Evolutionary conservation across 1,140 invertebrate genomes (phyloP), one percentile per base, ranked within the genome.

Genomic region (Ceratina calcarata): DNA sequence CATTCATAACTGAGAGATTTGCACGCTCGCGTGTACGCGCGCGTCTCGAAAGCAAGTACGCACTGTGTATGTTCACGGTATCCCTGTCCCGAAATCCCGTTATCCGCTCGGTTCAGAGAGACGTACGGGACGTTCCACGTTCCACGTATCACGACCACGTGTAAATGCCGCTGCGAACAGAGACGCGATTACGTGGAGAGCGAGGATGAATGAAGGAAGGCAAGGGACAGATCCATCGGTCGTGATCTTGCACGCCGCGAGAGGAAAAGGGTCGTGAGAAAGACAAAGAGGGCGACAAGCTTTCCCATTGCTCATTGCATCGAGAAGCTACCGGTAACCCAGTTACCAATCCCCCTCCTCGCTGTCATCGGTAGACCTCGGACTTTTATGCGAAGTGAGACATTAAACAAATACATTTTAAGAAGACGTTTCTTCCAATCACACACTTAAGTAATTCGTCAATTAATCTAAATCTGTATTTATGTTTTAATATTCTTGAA

Each of bases 321-420:
- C 86, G 75, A 71, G 62, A 78, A 88, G 74, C 66, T 79, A 85
- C 87, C 83, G 85, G 73, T 89, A 86, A 89, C 88, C 87, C 73
- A 89, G 86, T 89, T 89, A 87, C 71, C 77, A 85, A 86, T 85
- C 72, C 67, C 77, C 81, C 60, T 64, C 60, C 32, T 49, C 32
- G 49, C 73, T 75, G 61, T 71, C 73, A 76, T 55, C 66, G 65
- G 65, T 67, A 8, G 0, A 70, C 82, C 27, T 76, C 20, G 73
- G 57, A 61, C 27, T 75, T 80, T 82, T 45, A 45, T 45, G 37
- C 37, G 2, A 10, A 45, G 7, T 10, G 6, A 45, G 37, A 45
- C 37, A 6, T 45, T 10, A 45, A 45, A 45, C 37, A 10, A 45
- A 45, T 45, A 6, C 37, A 45, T 45, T 45, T 32, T 32, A 32